Evolutionary conservation across 2,888 invertebrate species (phyloP).

Genomic region (Byasa hedistus): DNA sequence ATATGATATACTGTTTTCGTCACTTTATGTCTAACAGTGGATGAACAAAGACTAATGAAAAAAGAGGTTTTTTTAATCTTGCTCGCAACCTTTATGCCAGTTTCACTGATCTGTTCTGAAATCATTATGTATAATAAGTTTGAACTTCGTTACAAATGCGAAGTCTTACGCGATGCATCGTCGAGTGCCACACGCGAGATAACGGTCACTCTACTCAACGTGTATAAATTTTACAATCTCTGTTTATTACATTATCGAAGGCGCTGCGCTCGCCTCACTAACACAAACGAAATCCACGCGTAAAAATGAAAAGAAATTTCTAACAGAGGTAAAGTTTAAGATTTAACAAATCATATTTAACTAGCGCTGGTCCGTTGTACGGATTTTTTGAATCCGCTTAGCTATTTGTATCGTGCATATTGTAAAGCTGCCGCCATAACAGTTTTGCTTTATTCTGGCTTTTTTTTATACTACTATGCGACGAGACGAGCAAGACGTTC

Average conservation of each 20-base stretch:
- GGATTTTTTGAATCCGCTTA: too few species aligned
- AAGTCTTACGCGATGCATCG: conserved; percentile 42
- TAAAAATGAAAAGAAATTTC: conserved; percentile 64
- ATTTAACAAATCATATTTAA: background rate
- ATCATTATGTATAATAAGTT: background rate
- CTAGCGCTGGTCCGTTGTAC: background rate
- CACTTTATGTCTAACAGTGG: background rate
- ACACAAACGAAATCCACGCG: conserved; percentile 49
- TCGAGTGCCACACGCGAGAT: conserved; percentile 58
- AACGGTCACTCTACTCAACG: conserved; percentile 56
- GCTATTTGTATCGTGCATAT: too few species aligned
- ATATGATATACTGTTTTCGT: too few species aligned
- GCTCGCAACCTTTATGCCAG: background rate
- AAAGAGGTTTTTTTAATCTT: too few species aligned
- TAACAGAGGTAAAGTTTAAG: conserved; percentile 55
- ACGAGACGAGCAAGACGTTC: too few species aligned
- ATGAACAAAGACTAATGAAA: background rate
- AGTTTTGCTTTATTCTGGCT: too few species aligned
- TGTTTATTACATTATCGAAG: conserved; percentile 58
- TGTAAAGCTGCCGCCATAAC: too few species aligned
- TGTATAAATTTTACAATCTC: conserved; percentile 61
- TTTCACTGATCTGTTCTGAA: background rate
- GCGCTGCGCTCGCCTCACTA: conserved; percentile 50
- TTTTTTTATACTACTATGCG: too few species aligned
- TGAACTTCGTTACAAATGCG: conserved; percentile 54